phyloP scores from a whole-genome alignment of 1,140 invertebrate species.

The Cydia strobilella region DNA sequence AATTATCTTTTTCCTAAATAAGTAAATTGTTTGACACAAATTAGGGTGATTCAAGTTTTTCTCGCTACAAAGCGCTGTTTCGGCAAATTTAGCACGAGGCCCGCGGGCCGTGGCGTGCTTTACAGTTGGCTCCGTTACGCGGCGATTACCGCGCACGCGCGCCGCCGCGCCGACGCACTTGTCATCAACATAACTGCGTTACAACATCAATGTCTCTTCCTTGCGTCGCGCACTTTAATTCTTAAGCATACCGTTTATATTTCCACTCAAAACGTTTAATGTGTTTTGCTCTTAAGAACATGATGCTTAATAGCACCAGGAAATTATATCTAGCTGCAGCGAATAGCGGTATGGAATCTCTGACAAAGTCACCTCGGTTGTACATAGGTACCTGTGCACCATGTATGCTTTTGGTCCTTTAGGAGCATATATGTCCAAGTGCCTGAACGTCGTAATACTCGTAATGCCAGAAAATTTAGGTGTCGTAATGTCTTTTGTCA shows the following conservation, averaged over 20 bases:
- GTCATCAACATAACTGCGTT: conserved; percentile 46
- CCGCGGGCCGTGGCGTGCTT: conserved; percentile 70
- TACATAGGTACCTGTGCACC: background rate
- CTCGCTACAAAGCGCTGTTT: conserved; percentile 74
- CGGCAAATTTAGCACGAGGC: conserved; percentile 77
- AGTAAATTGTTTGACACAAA: conserved; percentile 43
- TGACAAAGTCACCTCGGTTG: background rate
- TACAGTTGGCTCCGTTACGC: conserved; percentile 78
- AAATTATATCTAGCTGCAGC: background rate
- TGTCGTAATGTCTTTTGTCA: no score
- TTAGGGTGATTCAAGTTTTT: conserved; percentile 71
- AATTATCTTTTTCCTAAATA: conserved; percentile 43
- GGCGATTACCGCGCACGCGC: conserved; percentile 71
- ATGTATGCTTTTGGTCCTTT: no score
- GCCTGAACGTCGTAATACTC: no score
- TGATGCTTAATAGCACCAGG: background rate
- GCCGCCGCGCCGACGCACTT: conserved; percentile 45
- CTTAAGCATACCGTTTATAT: conserved; percentile 16
- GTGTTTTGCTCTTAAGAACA: conserved; percentile 16
- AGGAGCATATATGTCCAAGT: no score
- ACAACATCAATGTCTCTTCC: conserved; percentile 17
- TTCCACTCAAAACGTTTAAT: conserved; percentile 6
- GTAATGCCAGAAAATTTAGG: no score
- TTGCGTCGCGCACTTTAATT: conserved; percentile 9
- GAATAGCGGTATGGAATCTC: conserved; percentile 7